A percentile compares a stretch with the other conserved stretches of the same genome.
Evolutionary conservation across 2,888 invertebrate species (phyloP).

Genomic region (Hirtodrosophila duncani): DNA sequence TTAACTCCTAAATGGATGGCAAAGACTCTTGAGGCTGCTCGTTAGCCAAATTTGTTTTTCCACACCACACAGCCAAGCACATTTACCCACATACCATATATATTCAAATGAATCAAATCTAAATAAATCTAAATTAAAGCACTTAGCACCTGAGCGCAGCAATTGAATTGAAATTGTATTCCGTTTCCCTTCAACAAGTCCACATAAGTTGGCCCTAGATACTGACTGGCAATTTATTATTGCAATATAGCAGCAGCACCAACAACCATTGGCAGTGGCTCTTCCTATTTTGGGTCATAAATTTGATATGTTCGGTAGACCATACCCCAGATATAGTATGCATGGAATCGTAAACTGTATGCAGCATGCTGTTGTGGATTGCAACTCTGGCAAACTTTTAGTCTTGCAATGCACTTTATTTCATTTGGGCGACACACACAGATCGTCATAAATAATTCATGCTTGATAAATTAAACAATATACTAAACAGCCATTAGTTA

Average conservation of each 20-base stretch:
- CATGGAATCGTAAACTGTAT: slow-evolving; percentile 3
- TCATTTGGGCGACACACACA: slow-evolving; percentile 22
- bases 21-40: slow-evolving; percentile 46
- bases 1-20: slow-evolving; percentile 36
- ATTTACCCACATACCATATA: too few species aligned
- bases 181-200: slow-evolving; percentile 27
- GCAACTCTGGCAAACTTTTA: slow-evolving; percentile 20
- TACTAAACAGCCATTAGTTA: slow-evolving; percentile 64
- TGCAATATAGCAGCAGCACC: slow-evolving; percentile 21
- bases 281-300: slow-evolving; percentile 27
- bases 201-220: slow-evolving; percentile 7
- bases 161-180: slow-evolving; percentile 53
- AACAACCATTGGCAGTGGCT: slow-evolving; percentile 7
- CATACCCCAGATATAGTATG: not conserved
- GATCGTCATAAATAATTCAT: slow-evolving; percentile 68
- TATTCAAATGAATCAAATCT: slow-evolving; percentile 47
- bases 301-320: slow-evolving; percentile 46
- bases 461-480: slow-evolving; percentile 73
- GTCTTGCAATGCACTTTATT: slow-evolving; percentile 37
- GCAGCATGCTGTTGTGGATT: not conserved
- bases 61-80: slow-evolving; percentile 7
- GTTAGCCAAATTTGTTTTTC: slow-evolving; percentile 53
- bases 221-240: slow-evolving; percentile 44
- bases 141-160: slow-evolving; percentile 50
- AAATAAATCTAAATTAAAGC: slow-evolving; percentile 56